Evolutionary conservation across 2,888 invertebrate genomes (phyloP), one percentile per base, ranked within the genome.

Genomic region (Ferdinandea cuprea): DNA sequence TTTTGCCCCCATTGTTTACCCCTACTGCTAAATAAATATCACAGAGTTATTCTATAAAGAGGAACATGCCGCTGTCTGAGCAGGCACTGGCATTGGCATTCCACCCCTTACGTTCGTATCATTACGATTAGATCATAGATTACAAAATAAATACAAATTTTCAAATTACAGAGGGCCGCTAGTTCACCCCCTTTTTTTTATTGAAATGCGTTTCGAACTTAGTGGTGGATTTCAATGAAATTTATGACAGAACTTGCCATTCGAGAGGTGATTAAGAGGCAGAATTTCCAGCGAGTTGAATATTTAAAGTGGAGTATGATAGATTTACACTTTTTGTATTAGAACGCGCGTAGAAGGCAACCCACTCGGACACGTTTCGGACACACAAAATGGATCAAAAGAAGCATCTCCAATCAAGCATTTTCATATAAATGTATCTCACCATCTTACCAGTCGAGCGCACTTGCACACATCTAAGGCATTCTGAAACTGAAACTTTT

Each of bases 101-200:
- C 83, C 9, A 9, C 19, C 44, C 19, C 63, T 58, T 48, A 50
- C 48, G n/a, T n/a, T n/a, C n/a, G 19, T 50, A 56, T 35, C 35
- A 28, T 46, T 40, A 42, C 66, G 81, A 83, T 83, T 72, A 83
- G 72, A 78, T 78, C 72, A 68, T 63, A 68, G 78, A 83, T 78
- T 83, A 83, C 78, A 68, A 63, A 73, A 73, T 30, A 78, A 83
- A 83, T 83, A 83, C 54, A 77, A 40, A 42, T 46, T 77, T 58
- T 44, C 6, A n/a, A n/a, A n/a, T n/a, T n/a, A n/a, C 30, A 6
- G 46, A 71, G 50, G 69, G 76, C 37, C 42, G n/a, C n/a, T n/a
- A 48, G 50, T 58, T 63, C 59, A 72, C 28, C 52, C 56, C 46
- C 15, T 17, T 15, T 46, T 17, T 21, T 46, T 52, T 21, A n/a